These are phyloP conservation scores for Chloromyia formosa DNA, from an alignment of 2,888 invertebrate genomes.

Conservation along the genomic window DNA sequence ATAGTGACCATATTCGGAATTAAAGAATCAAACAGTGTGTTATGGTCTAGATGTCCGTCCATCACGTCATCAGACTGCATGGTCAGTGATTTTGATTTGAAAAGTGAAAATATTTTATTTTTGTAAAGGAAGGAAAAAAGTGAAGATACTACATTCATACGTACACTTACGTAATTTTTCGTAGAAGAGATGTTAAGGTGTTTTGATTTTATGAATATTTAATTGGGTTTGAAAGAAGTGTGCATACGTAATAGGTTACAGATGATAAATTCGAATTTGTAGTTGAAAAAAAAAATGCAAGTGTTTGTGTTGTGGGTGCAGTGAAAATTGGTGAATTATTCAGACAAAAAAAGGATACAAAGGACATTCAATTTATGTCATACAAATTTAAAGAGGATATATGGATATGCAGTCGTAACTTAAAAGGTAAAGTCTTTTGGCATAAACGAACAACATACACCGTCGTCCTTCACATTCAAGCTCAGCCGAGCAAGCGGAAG, in stretches of 20 bases:
- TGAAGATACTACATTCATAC: not conserved
- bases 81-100: constrained; percentile 36
- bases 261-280: constrained; percentile 22
- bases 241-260: constrained; percentile 16
- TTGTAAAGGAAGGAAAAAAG: not conserved
- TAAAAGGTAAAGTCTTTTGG: no score
- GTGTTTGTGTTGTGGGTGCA: no score
- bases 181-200: constrained; percentile 15
- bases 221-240: constrained; percentile 24
- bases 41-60: constrained; percentile 2
- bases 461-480: no score
- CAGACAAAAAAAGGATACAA: no score
- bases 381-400: no score
- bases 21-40: no score
- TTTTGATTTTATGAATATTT: constrained; percentile 23
- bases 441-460: no score
- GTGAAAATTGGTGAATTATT: no score
- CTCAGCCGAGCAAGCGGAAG: no score
- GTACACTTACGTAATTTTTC: constrained; percentile 27
- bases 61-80: constrained; percentile 18
- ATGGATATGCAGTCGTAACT: no score
- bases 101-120: constrained; percentile 36
- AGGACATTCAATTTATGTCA: no score
- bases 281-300: not conserved
- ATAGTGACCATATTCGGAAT: not conserved